A percentile compares a stretch with the other conserved stretches of the same genome.
Evolutionary conservation across 2,113 vertebrate species (phyloP).

Genomic region (Halichoeres trimaculatus): DNA sequence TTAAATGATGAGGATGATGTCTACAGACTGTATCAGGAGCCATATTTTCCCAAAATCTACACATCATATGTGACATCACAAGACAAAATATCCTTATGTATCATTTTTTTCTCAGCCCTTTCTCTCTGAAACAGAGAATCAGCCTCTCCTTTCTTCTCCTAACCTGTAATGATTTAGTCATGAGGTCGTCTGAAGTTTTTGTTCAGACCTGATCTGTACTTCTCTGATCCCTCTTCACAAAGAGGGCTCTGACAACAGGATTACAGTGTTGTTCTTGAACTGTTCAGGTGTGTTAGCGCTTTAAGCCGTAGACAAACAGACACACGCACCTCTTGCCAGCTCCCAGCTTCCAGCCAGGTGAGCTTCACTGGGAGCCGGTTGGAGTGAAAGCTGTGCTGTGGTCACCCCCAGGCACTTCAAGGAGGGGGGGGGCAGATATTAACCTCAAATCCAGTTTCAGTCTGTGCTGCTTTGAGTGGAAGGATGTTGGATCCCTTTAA

Average conservation of each 20-base stretch:
- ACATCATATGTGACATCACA: too few relatives aligned
- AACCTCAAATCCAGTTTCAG: slow-evolving; percentile 45
- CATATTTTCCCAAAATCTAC: too few relatives aligned
- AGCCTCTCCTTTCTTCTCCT: slow-evolving; percentile 17
- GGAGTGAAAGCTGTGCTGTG: slow-evolving; percentile 39
- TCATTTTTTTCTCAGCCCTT: neutral
- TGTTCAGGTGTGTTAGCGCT: slow-evolving; percentile 42
- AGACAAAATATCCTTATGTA: too few relatives aligned
- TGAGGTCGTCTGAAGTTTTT: slow-evolving; percentile 25
- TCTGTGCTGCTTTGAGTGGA: slow-evolving; percentile 26
- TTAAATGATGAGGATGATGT: too few relatives aligned
- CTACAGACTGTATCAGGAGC: too few relatives aligned
- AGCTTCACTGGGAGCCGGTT: slow-evolving; percentile 52
- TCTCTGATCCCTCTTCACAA: slow-evolving; percentile 44
- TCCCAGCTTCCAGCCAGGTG: slow-evolving; percentile 44
- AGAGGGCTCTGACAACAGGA: neutral
- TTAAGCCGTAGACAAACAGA: slow-evolving; percentile 46
- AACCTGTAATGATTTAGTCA: slow-evolving; percentile 38
- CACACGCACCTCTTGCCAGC: slow-evolving; percentile 44
- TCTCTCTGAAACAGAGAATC: slow-evolving; percentile 5
- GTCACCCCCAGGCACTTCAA: slow-evolving; percentile 41
- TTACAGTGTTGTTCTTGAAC: slow-evolving; percentile 27
- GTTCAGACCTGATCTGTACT: slow-evolving; percentile 14
- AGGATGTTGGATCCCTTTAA: slow-evolving; percentile 17
- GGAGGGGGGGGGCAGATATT: slow-evolving; percentile 35